Evolutionary conservation across 1,140 invertebrate species (phyloP).

Genomic region (Macrostomum lignano): DNA sequence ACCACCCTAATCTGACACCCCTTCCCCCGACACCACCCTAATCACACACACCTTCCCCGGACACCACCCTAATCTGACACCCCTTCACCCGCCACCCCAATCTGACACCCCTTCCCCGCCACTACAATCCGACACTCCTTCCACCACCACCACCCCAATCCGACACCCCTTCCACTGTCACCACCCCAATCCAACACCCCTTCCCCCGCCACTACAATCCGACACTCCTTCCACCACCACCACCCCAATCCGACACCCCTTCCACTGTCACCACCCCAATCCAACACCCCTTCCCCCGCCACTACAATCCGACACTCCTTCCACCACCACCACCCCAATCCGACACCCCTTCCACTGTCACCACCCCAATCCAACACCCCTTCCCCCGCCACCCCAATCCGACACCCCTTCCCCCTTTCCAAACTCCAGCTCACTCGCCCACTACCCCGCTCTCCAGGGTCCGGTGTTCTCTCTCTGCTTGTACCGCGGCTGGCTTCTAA

Average conservation of each 20-base stretch:
- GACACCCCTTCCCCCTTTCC: not conserved
- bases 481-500: no score
- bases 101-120: no score
- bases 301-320: not conserved
- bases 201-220: not conserved
- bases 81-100: not conserved
- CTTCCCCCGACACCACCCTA: not conserved
- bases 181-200: not conserved
- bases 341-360: no score
- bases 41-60: not conserved
- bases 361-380: not conserved
- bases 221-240: not conserved
- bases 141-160: no score
- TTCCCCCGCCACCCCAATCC: not conserved
- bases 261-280: not conserved
- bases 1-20: not conserved
- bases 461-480: no score
- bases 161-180: no score
- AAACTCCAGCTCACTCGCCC: no score
- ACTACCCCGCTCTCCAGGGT: no score
- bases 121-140: no score
- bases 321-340: not conserved
- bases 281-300: not conserved
- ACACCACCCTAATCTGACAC: not conserved
- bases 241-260: not conserved